These are phyloP conservation scores for Aphaenogaster floridana DNA, from an alignment of 1,140 invertebrate genomes.

Conservation along the genomic window DNA sequence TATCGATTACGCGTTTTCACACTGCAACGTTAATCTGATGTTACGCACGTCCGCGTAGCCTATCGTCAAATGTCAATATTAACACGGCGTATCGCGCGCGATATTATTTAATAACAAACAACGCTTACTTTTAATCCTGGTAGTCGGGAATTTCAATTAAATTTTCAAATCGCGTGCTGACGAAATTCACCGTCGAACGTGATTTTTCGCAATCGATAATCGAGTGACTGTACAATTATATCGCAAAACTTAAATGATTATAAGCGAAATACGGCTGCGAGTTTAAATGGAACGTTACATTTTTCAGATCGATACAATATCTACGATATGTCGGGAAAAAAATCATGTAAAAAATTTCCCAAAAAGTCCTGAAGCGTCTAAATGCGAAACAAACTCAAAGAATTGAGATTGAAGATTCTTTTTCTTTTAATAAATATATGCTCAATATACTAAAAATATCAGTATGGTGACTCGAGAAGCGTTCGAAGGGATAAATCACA, in stretches of 20 bases:
- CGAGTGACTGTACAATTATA: slow-evolving; percentile 6
- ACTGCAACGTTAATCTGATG: slow-evolving; percentile 64
- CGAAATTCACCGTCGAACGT: slow-evolving; percentile 31
- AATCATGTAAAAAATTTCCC: neutral
- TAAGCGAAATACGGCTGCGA: neutral
- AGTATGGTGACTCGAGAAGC: neutral
- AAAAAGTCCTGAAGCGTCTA: neutral
- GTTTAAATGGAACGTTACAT: neutral
- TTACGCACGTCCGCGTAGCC: slow-evolving; percentile 63
- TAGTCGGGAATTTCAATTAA: slow-evolving; percentile 58
- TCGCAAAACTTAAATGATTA: slow-evolving; percentile 15
- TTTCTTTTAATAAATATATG: neutral
- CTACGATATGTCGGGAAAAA: neutral
- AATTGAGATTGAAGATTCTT: no score
- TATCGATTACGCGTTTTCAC: slow-evolving; percentile 65
- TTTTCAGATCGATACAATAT: neutral
- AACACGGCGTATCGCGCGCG: slow-evolving; percentile 55
- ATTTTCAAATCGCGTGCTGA: slow-evolving; percentile 51
- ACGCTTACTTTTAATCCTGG: slow-evolving; percentile 61
- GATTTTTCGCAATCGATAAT: slow-evolving; percentile 51
- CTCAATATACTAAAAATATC: neutral
- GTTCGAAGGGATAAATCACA: neutral
- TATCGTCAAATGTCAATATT: slow-evolving; percentile 65
- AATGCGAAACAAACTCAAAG: no score
- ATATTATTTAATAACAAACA: slow-evolving; percentile 66